A percentile compares a stretch with the other conserved stretches of the same genome.
phyloP scores from a whole-genome alignment of 2,888 invertebrate genomes.

The Epiperipatus broadwayi region DNA sequence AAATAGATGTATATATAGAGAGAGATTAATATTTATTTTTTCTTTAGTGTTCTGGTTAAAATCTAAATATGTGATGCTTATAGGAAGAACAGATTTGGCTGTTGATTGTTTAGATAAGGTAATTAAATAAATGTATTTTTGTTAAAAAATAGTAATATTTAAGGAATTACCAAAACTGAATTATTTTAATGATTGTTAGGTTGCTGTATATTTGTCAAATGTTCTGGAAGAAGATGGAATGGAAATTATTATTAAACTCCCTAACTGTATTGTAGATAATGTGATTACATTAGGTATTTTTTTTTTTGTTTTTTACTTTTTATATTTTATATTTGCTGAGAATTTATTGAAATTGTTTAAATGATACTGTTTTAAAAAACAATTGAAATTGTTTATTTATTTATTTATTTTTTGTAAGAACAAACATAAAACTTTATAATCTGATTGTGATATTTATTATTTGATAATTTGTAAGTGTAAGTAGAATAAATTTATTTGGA shows the following conservation, averaged over 20 bases:
- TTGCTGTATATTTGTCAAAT: too few species aligned
- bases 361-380: slow-evolving; percentile 10
- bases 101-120: slow-evolving; percentile 23
- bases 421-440: too few species aligned
- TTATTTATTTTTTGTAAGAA: slow-evolving; percentile 13
- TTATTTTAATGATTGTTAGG: slow-evolving; percentile 9
- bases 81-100: slow-evolving; percentile 24
- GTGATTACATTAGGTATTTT: slow-evolving; percentile 19
- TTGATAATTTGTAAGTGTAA: too few species aligned
- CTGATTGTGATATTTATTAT: too few species aligned
- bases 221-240: too few species aligned
- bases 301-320: neutral
- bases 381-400: slow-evolving; percentile 13
- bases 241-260: too few species aligned
- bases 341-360: neutral
- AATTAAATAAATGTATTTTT: slow-evolving; percentile 10
- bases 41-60: slow-evolving; percentile 25
- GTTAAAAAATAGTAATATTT: neutral
- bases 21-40: slow-evolving; percentile 11
- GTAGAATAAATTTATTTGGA: too few species aligned
- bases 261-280: slow-evolving; percentile 21
- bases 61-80: slow-evolving; percentile 22
- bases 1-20: too few species aligned
- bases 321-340: neutral
- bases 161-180: too few species aligned